A percentile compares a stretch with the other conserved stretches of the same genome.
phyloP scores from a whole-genome alignment of 92 coral and sea anemone species.

The Pocillopora grandis region DNA sequence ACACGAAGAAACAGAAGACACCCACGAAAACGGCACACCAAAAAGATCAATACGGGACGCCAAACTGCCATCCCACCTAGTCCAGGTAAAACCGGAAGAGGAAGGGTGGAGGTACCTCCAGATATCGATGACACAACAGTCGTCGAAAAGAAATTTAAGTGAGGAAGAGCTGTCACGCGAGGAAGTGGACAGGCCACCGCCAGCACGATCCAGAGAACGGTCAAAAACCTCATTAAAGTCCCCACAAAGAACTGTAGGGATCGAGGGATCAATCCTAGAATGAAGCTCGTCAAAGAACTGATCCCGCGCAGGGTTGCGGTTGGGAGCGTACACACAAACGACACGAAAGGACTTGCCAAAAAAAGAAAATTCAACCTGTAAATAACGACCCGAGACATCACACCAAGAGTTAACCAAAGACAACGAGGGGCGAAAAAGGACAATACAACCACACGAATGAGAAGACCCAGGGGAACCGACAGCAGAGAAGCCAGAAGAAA shows the following conservation, averaged over 20 bases:
- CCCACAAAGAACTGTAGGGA: slow-evolving; percentile 4
- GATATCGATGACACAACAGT: slow-evolving; percentile 10
- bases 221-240: slow-evolving; percentile 39
- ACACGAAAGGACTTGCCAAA: background rate
- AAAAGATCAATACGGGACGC: slow-evolving; percentile 33
- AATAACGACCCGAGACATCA: background rate
- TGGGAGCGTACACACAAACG: background rate
- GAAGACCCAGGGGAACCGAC: background rate
- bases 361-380: background rate
- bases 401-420: background rate
- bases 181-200: background rate
- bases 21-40: slow-evolving; percentile 8
- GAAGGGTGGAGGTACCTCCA: slow-evolving; percentile 33
- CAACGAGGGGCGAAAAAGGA: background rate
- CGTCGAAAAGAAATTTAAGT: background rate
- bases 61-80: background rate
- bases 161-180: background rate
- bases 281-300: background rate
- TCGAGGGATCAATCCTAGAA: background rate
- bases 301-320: slow-evolving; percentile 32
- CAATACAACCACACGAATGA: background rate
- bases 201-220: background rate
- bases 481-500: background rate
- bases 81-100: background rate
- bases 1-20: background rate